Evolutionary conservation across 1,140 invertebrate genomes (phyloP), one percentile per base, ranked within the genome.

Genomic region (Tetranychus urticae): DNA sequence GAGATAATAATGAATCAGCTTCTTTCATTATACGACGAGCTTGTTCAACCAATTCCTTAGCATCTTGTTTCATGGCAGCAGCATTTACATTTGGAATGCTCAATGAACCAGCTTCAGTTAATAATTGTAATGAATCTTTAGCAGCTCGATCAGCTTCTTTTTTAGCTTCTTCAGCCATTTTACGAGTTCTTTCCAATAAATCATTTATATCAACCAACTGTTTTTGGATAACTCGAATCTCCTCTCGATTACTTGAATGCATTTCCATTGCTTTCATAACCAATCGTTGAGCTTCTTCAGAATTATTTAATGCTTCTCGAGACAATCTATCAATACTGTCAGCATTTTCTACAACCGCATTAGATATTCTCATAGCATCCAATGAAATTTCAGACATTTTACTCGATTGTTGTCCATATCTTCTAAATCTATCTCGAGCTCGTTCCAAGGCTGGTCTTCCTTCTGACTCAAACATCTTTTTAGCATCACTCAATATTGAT

Each of bases 341-440:
- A 0, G 87, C 86, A 67, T 88, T 81, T 3, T 81, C 78, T 56
- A 77, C 81, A 62, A 82, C 79, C 73, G 80, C 75, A 65, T 90
- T 83, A 1, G 87, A 86, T 2, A 85, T 67, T 13, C 79, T 71
- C 33, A 89, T 77, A 3, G 91, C 87, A 70, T 90, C 82, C 61
- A 86, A 79, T 0, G 91, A 88, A 54, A 93, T 86, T 14, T 81
- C 77, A 1, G 88, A 88, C 85, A 96, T 93, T 66, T 86, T 81
- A 34, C 84, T 78, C 23, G 86, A 92, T 68, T 92, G 86, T 65
- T 88, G 83, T 6, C 89, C 90, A 71, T 88, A 87, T 71, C 87
- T 80, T 52, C 81, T 78, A 0, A 88, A 86, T 48, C 86, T 80
- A 66, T 85, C 81, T 68, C 81, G 78, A 0, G 90, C 90, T 66